Conservation (phyloP, 2,797 vertebrate species). For the Hippocampus kuda region DNA sequence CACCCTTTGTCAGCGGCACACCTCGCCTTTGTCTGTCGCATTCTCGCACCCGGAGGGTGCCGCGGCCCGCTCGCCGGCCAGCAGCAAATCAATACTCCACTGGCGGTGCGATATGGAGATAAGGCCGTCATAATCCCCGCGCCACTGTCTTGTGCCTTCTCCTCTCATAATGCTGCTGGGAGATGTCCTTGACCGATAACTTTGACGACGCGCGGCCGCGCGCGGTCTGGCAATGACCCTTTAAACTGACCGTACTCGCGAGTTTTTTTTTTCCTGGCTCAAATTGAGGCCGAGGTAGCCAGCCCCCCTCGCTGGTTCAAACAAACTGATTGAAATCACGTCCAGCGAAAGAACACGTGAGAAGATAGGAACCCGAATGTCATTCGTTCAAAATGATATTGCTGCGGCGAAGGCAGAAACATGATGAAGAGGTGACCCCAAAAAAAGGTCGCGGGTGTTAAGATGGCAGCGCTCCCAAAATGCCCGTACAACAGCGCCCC, state of each 20-base stretch:
- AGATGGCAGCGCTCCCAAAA: too few relatives aligned
- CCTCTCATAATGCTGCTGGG: background rate
- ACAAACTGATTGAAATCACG: too few relatives aligned
- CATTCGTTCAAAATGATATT: too few relatives aligned
- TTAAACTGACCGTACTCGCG: background rate
- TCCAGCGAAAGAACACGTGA: too few relatives aligned
- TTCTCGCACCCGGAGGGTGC: background rate
- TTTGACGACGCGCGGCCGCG: background rate
- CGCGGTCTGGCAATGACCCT: background rate
- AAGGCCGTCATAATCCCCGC: background rate
- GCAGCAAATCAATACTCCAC: slow-evolving; percentile 1
- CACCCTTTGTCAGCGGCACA: background rate
- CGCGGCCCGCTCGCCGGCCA: background rate
- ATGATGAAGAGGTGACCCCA: too few relatives aligned
- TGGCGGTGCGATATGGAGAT: background rate
- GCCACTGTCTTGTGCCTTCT: background rate
- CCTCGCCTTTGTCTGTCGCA: background rate
- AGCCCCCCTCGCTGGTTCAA: too few relatives aligned
- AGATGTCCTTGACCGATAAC: slow-evolving; percentile 4
- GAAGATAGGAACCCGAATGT: too few relatives aligned
- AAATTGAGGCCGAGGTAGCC: background rate
- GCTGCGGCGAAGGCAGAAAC: too few relatives aligned
- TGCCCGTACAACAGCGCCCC: slow-evolving; percentile 36
- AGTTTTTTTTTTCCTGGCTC: background rate
- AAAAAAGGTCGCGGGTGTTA: too few relatives aligned